Evolutionary conservation across 1,140 invertebrate genomes (phyloP), one percentile per base, ranked within the genome.

Genomic region (Drosophila elegans): DNA sequence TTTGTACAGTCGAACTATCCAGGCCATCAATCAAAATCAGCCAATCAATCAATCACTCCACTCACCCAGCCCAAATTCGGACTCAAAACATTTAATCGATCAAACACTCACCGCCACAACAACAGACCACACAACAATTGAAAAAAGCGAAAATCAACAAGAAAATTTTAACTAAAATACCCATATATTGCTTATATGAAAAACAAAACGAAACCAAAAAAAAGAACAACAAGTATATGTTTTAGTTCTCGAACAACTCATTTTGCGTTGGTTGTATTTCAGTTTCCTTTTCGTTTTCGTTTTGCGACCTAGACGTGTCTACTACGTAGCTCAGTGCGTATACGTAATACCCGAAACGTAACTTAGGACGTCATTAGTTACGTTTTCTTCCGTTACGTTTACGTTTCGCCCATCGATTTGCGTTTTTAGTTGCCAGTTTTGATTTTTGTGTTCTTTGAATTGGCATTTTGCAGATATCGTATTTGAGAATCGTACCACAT

Each of bases 401-500:
- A 55, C 51, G 48, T 74, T 74, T 75, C 73, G 72, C 64, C 76
- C 64, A 83, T 76, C 61, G 45, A 56, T 60, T 78, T 77, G 49
- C 54, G 16, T 67, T 76, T 86, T 71, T 25, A 63, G 54, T 86
- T 62, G 73, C 61, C 54, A 55, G 44, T 80, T 77, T 57, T 54
- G 21, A 38, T 34, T 56, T 46, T 62, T 61, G 42, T 72, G 56
- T 75, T 21, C 53, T 76, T 89, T 79, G 49, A 66, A 86, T 86
- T 86, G 83, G 83, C 84, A 86, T 86, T 86, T 84, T 86, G 72
- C 46, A 76, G 74, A 69, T 72, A 72, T 72, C 68, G 75, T 69
- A 71, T 71, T 77, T 77, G 64, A 79, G 66, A 89, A 89, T 57
- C 59, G 80, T 88, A 78, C 62, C 78, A 64, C 44, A 67, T 78